These are phyloP conservation scores for Acanthurus tractus DNA, from an alignment of 2,797 vertebrate genomes.

Conservation along the genomic window DNA sequence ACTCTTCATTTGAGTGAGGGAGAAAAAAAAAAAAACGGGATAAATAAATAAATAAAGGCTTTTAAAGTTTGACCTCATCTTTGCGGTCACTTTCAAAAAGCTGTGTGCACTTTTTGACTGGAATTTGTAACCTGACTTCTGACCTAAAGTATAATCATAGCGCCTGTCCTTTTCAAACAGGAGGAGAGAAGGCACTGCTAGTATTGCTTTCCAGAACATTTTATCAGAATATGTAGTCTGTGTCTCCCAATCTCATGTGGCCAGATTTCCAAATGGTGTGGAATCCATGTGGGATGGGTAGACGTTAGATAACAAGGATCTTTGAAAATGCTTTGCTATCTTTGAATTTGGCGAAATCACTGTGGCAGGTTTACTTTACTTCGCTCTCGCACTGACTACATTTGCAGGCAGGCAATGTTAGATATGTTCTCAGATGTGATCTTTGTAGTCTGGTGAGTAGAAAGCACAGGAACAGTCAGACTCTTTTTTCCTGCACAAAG, in stretches of 20 bases:
- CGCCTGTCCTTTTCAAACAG: constrained; percentile 33
- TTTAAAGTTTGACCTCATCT: constrained; percentile 78
- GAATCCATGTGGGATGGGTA: constrained; percentile 21
- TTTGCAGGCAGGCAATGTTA: constrained; percentile 34
- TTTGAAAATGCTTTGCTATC: constrained; percentile 35
- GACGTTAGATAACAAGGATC: constrained; percentile 29
- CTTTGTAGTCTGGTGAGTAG: constrained; percentile 25
- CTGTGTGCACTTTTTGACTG: constrained; percentile 60
- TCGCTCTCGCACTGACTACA: constrained; percentile 12
- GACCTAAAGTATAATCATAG: constrained; percentile 67
- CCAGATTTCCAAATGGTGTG: constrained; percentile 46
- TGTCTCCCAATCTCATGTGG: constrained; percentile 27
- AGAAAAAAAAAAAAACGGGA: constrained; percentile 2
- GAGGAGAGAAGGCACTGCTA: neutral
- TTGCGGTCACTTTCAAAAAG: constrained; percentile 75
- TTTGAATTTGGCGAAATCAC: constrained; percentile 29
- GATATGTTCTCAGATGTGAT: constrained; percentile 41
- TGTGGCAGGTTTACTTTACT: constrained; percentile 9
- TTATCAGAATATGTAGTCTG: constrained; percentile 41
- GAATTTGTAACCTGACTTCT: constrained; percentile 74
- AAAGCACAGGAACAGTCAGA: constrained; percentile 26
- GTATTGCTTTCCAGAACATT: constrained; percentile 42
- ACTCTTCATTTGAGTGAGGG: constrained; percentile 72
- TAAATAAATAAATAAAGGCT: constrained; percentile 81
- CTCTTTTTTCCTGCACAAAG: constrained; percentile 3